These are phyloP conservation scores for Aricia agestis DNA, from an alignment of 1,140 invertebrate genomes.

Conservation along the genomic window DNA sequence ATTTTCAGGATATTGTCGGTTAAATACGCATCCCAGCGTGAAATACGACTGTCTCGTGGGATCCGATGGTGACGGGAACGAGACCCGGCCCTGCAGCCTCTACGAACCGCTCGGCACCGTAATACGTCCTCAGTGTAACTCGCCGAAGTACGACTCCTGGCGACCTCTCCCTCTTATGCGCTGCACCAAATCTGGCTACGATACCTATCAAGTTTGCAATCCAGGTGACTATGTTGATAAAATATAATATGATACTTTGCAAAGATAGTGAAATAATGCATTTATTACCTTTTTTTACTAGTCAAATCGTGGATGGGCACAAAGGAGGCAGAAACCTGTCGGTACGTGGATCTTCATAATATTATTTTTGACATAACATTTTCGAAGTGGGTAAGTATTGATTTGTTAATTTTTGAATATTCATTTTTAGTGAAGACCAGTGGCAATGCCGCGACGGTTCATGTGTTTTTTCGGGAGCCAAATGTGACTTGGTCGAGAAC, in stretches of 20 bases:
- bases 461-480: conserved; percentile 75
- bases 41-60: not conserved
- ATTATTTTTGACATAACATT: too few species aligned
- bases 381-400: too few species aligned
- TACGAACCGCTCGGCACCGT: conserved; percentile 1
- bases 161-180: not conserved
- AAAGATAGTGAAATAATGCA: too few species aligned
- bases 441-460: conserved; percentile 78
- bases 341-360: not conserved
- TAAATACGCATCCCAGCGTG: not conserved
- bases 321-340: not conserved
- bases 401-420: too few species aligned
- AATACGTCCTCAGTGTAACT: not conserved
- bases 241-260: too few species aligned
- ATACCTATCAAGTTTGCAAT: not conserved
- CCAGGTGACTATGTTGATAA: not conserved
- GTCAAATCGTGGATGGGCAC: not conserved
- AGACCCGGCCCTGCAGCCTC: not conserved
- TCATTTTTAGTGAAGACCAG: conserved; percentile 43
- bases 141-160: not conserved
- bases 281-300: not conserved
- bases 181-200: not conserved
- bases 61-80: not conserved
- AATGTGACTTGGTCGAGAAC: conserved; percentile 77
- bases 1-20: conserved; percentile 5